Conservation (phyloP, 1,140 invertebrate species). For the Caenorhabditis tropicalis region DNA sequence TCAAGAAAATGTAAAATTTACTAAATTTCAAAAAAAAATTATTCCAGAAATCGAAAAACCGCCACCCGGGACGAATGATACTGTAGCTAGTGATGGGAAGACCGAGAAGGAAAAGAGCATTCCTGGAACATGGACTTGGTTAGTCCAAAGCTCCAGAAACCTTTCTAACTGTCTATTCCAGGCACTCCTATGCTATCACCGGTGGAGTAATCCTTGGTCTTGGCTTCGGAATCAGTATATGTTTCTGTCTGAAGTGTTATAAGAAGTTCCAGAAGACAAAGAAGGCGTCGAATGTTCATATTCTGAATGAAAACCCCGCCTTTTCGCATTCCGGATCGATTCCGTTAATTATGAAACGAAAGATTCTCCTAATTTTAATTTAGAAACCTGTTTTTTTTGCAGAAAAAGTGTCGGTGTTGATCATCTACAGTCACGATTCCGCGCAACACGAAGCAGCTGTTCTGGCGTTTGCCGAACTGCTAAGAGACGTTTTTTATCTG, state of each 20-base stretch:
- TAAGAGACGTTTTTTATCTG: slow-evolving; percentile 64
- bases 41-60: slow-evolving; percentile 38
- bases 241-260: not conserved
- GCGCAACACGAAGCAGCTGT: slow-evolving; percentile 67
- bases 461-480: slow-evolving; percentile 66
- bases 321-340: slow-evolving; percentile 13
- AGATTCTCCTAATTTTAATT: not conserved
- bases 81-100: not conserved
- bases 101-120: not conserved
- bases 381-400: not conserved
- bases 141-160: too few relatives aligned
- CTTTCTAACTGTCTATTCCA: too few relatives aligned
- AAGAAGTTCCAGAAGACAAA: not conserved
- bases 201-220: not conserved
- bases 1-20: too few relatives aligned
- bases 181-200: not conserved
- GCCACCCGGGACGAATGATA: not conserved
- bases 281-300: not conserved
- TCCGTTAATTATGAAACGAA: slow-evolving; percentile 17
- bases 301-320: not conserved
- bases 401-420: slow-evolving; percentile 56
- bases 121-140: not conserved
- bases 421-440: slow-evolving; percentile 68
- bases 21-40: too few relatives aligned
- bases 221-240: not conserved